Base-by-base conservation (phyloP, 2,797 vertebrate genomes). In the Girardinus metallicus region DNA sequence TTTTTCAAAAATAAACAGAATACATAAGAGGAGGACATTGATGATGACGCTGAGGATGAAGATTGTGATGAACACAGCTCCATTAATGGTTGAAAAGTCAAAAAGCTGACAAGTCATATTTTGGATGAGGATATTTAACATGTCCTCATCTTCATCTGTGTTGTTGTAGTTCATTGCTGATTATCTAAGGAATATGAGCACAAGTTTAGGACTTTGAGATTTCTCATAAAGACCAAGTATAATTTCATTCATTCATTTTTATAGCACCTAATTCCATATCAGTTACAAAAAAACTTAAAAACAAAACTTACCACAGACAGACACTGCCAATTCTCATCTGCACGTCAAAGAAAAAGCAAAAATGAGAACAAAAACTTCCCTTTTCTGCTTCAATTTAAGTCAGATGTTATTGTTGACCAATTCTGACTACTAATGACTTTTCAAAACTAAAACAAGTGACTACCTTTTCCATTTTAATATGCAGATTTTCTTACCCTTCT, bases 21-120 rank as follows among this genome's bases (percentile, higher is more conserved):
- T 71, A 4, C 34, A 86, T 9, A 96, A 13, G 6, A 96, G 85
- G 39, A 95, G 77, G 8, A 71, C 0, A 29, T 96, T 96, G 26
- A 92, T 90, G 1, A 83, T 9, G 13, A 95, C 0, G 31, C 95
- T 95, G 47, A 95, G 2, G 71, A 90, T 79, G 81, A 93, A 95
- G 88, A 95, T 85, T 12, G 83, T 6, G 72, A 89, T 68, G 62
- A 79, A 92, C 47, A 86, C 74, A 7, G 23, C 60, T 13, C 70
- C 87, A 0, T 0, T 76, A 68, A 92, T n/a, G 23, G 74, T 68
- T 4, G 16, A 2, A 26, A 81, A 74, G 55, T 77, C 6, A 46
- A 4, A 39, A 0, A 0, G 0, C 0, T 39, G 2, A 81, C 83
- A 89, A 0, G 68, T 0, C 62, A 36, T 39, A 0, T n/a, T 55